Evolutionary conservation across 1,140 invertebrate genomes (phyloP), one percentile per base, ranked within the genome.

Genomic region (Copidosoma floridanum): DNA sequence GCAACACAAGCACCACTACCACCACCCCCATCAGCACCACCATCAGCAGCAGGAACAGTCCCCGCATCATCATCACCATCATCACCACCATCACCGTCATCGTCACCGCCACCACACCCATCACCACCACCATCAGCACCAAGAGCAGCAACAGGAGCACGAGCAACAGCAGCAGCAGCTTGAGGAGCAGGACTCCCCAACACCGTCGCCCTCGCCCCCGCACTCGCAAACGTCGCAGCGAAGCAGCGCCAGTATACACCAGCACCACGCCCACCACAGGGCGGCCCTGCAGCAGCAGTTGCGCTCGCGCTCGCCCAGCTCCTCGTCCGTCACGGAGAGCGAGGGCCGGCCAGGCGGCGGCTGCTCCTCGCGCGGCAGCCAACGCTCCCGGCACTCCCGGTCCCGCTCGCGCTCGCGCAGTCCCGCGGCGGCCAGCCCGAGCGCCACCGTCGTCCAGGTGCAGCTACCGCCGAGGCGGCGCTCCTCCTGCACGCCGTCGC

Each of bases 231-330:
- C 52, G 6, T 35, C 52, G 18, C 63, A 44, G 4, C 66, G 26
- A n/a, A 23, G 46, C 54, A 48, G 7, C 53, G 18, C n/a, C 23
- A 29, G 20, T 43, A 8, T 12, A 16, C 40, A 50, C 2, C 64
- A 64, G n/a, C 63, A 63, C 12, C 52, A 53, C 27, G 51, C 0
- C 23, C 57, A 64, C 12, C 62, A 66, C 0, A 56, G 63, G 14
- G 32, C 51, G 37, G 12, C 59, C 11, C 66, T 65, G 23, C 65
- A 68, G 2, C 43, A 55, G 0, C 68, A 63, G 35, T 57, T 64
- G 32, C 64, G 68, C 29, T 70, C 74, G 16, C 66, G 68, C 18
- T 68, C 71, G 18, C 64, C 71, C 12, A 71, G 69, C 0, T 69
- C 65, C 2, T 63, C 65, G 20, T 65, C 60, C 21, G 27, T 57